Evolutionary conservation across 2,888 invertebrate genomes (phyloP).

Genomic region (Dynastes grantii): DNA sequence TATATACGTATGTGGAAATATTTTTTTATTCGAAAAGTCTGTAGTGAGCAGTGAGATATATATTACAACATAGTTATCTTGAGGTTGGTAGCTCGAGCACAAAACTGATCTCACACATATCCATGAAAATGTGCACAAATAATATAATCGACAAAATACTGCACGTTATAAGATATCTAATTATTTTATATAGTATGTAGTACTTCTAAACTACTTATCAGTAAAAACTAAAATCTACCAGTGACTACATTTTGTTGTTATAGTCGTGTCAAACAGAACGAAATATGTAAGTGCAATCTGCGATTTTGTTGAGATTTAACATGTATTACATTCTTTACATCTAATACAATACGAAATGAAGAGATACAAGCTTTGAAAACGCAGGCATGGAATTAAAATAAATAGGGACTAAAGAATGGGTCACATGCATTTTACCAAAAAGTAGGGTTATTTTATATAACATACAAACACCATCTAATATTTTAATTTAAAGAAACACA

Average conservation of each 20-base stretch:
- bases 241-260: slow-evolving; percentile 23
- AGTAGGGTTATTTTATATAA: too few relatives aligned
- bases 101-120: slow-evolving; percentile 20
- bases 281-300: neutral
- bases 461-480: too few relatives aligned
- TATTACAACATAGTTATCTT: slow-evolving; percentile 18
- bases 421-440: too few relatives aligned
- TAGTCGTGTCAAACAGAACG: too few relatives aligned
- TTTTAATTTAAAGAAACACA: too few relatives aligned
- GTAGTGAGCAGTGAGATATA: slow-evolving; percentile 23
- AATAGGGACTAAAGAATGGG: too few relatives aligned
- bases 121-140: slow-evolving; percentile 40
- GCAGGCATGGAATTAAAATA: too few relatives aligned
- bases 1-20: neutral
- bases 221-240: slow-evolving; percentile 36
- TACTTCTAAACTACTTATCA: slow-evolving; percentile 30
- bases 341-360: too few relatives aligned
- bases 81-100: slow-evolving; percentile 38
- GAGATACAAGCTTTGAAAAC: too few relatives aligned
- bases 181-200: slow-evolving; percentile 18
- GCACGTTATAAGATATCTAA: slow-evolving; percentile 26
- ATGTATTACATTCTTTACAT: too few relatives aligned
- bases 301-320: slow-evolving; percentile 23
- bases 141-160: slow-evolving; percentile 44
- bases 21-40: neutral